phyloP scores from a whole-genome alignment of 37 sponge, comb jelly and placozoan species.

The Corticium candelabrum region DNA sequence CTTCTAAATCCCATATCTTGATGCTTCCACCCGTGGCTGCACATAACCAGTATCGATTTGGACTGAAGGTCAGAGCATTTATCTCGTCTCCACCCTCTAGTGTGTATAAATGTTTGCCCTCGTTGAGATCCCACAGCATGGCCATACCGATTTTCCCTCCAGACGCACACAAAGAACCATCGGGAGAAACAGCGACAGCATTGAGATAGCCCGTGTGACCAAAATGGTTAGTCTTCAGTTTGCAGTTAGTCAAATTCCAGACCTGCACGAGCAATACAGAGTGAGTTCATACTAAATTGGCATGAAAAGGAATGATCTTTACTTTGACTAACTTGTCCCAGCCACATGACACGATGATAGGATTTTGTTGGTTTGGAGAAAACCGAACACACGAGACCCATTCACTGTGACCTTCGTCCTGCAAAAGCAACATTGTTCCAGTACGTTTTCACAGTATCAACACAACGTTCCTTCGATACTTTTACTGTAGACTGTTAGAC shows the following conservation, averaged over 20 bases:
- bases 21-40: constrained; percentile 88
- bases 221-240: constrained; percentile 94
- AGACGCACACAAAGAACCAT: constrained; percentile 98
- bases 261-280: constrained; percentile 26
- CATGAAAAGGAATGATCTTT: no score
- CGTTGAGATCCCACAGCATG: constrained; percentile 99
- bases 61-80: constrained; percentile 95
- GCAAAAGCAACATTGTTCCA: constrained; percentile 13
- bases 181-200: constrained; percentile 96
- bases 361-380: constrained; percentile 95
- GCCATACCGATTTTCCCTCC: constrained; percentile 97
- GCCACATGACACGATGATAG: constrained; percentile 94
- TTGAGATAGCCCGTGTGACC: constrained; percentile 93
- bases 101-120: constrained; percentile 97
- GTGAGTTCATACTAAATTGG: no score
- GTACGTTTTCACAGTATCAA: no score
- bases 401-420: constrained; percentile 95
- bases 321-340: constrained; percentile 97
- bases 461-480: no score
- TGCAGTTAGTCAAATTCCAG: constrained; percentile 99
- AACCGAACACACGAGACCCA: constrained; percentile 98
- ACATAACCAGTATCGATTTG: constrained; percentile 97
- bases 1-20: constrained; percentile 99
- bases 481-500: no score
- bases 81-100: constrained; percentile 70